Evolutionary conservation across 1,140 invertebrate species (phyloP).

Genomic region (Drosophila chauvacae): DNA sequence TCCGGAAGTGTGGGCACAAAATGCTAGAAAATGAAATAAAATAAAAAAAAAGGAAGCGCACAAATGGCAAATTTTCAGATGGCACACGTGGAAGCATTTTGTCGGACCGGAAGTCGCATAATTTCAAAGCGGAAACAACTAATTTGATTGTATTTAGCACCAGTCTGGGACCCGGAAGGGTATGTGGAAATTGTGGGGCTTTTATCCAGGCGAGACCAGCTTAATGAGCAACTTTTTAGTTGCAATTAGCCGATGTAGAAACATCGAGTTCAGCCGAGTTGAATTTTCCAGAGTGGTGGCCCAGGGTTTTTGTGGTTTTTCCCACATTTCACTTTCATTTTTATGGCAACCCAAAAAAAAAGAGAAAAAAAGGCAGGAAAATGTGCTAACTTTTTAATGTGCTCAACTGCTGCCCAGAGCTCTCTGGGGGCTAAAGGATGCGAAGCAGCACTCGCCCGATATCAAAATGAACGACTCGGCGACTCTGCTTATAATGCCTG

Average conservation of each 20-base stretch:
- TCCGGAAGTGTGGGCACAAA: slow-evolving; percentile 7
- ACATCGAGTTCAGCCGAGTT: slow-evolving; percentile 10
- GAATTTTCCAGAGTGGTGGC: slow-evolving; percentile 11
- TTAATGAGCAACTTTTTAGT: slow-evolving; percentile 78
- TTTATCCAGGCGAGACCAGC: slow-evolving; percentile 26
- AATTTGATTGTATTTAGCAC: slow-evolving; percentile 77
- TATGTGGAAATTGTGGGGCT: neutral
- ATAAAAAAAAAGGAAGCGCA: slow-evolving; percentile 11
- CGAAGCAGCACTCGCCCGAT: slow-evolving; percentile 3
- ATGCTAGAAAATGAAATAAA: slow-evolving; percentile 12
- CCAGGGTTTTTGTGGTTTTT: slow-evolving; percentile 45
- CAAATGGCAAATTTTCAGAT: slow-evolving; percentile 8
- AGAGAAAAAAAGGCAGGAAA: slow-evolving; percentile 15
- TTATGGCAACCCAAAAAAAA: slow-evolving; percentile 28
- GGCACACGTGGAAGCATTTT: slow-evolving; percentile 64
- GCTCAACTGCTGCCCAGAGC: slow-evolving; percentile 55
- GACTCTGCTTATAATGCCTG: slow-evolving; percentile 23
- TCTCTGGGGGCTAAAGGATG: neutral
- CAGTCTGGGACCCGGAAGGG: slow-evolving; percentile 12
- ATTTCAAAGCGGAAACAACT: slow-evolving; percentile 71
- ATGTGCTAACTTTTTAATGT: slow-evolving; percentile 74
- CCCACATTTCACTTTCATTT: slow-evolving; percentile 75
- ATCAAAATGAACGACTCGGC: slow-evolving; percentile 27
- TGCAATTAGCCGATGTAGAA: slow-evolving; percentile 64
- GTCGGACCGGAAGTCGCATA: slow-evolving; percentile 71